These are phyloP conservation scores for Dipus sagitta DNA, from an alignment of 2,797 vertebrate genomes.

Conservation along the genomic window DNA sequence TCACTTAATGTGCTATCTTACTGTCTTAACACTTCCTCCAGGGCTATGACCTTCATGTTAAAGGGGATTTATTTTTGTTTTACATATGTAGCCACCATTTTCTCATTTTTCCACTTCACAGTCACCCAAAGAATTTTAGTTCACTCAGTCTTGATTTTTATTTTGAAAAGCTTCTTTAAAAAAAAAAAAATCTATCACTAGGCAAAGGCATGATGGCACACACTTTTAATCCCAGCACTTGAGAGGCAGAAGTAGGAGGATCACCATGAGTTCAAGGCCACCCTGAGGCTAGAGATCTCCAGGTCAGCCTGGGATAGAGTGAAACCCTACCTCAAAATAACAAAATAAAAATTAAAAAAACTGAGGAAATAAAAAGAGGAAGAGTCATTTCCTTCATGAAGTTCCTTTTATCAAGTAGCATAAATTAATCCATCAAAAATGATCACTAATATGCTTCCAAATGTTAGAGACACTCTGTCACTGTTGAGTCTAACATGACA, in stretches of 20 bases:
- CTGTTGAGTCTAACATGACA: not conserved
- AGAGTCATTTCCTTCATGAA: not conserved
- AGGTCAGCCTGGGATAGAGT: no score
- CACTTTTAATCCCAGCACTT: no score
- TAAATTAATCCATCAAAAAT: slow-evolving; percentile 41
- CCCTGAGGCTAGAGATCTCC: no score
- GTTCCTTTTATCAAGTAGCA: not conserved
- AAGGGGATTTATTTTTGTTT: not conserved
- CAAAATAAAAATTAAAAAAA: no score
- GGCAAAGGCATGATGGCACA: no score
- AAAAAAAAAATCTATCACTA: not conserved
- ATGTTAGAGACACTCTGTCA: not conserved
- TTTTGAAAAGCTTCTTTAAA: slow-evolving; percentile 50
- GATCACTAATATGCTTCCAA: not conserved
- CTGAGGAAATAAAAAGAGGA: not conserved
- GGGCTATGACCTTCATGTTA: not conserved
- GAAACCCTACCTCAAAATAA: no score
- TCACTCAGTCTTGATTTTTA: slow-evolving; percentile 42
- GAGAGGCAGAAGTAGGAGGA: no score
- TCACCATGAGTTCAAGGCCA: no score
- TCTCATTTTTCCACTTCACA: slow-evolving; percentile 3
- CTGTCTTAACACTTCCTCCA: not conserved
- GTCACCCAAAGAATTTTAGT: not conserved
- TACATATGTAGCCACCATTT: slow-evolving; percentile 11
- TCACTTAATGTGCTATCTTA: not conserved